Percentiles rank a stretch among this genome's conserved stretches.
Evolutionary conservation across 1,140 invertebrate species (phyloP).

Genomic region (Psix sp.): DNA sequence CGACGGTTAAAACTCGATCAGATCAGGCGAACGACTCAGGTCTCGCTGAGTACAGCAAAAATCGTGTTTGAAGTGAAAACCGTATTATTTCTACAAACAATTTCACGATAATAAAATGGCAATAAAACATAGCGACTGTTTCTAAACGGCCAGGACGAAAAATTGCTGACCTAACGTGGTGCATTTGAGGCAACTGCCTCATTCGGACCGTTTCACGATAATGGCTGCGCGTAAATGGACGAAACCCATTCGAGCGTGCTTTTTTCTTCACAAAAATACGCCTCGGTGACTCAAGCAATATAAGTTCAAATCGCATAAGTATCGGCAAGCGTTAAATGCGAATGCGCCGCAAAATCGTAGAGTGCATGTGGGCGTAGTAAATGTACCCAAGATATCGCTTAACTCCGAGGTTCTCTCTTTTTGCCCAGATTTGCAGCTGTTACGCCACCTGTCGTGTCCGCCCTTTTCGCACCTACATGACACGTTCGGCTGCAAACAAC

Average conservation of each 20-base stretch:
- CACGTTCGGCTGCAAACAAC: conserved; percentile 48
- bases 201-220: conserved; percentile 16
- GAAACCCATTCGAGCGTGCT: conserved; percentile 31
- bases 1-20: too few species aligned
- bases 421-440: conserved; percentile 67
- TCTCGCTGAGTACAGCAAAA: too few species aligned
- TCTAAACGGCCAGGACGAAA: conserved; percentile 12
- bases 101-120: conserved; percentile 19
- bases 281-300: conserved; percentile 31
- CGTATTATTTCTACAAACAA: conserved; percentile 2
- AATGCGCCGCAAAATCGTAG: conserved; percentile 27
- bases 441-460: conserved; percentile 67
- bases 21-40: too few species aligned
- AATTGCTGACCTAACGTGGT: neutral
- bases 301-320: conserved; percentile 26
- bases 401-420: conserved; percentile 60
- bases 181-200: conserved; percentile 15
- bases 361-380: conserved; percentile 63
- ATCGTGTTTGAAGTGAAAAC: conserved; percentile 2
- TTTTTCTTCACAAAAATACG: conserved; percentile 23
- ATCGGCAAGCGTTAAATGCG: conserved; percentile 29
- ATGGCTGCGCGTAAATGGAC: conserved; percentile 19
- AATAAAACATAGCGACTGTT: conserved; percentile 26
- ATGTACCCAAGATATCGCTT: conserved; percentile 59
- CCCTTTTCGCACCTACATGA: conserved; percentile 70